These are phyloP conservation scores for Agriopis leucophaearia DNA, from an alignment of 2,888 invertebrate genomes.

Conservation along the genomic window DNA sequence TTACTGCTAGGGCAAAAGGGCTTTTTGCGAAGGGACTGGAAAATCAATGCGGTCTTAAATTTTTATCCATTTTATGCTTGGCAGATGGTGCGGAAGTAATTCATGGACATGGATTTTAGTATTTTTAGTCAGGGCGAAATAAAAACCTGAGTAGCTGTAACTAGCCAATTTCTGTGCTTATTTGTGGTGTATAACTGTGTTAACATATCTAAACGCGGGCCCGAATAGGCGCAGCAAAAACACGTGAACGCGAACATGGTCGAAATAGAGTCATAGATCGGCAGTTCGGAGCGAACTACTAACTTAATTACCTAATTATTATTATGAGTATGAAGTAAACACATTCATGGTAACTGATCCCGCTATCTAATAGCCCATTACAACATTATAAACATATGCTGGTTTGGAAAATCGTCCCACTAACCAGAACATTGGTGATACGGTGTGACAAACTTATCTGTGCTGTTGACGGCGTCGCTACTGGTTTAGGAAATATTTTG, in stretches of 20 bases:
- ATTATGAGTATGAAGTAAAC: background rate
- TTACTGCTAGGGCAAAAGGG: slow-evolving; percentile 38
- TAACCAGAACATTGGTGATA: slow-evolving; percentile 3
- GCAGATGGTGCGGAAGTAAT: background rate
- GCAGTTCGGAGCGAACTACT: too few species aligned
- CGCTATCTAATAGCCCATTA: background rate
- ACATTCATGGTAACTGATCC: background rate
- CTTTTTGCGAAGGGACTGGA: slow-evolving; percentile 22
- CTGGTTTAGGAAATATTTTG: too few species aligned
- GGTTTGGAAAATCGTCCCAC: background rate
- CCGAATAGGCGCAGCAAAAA: too few species aligned
- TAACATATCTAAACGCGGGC: too few species aligned
- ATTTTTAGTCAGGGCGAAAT: background rate
- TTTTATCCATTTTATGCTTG: slow-evolving; percentile 3
- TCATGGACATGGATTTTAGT: background rate
- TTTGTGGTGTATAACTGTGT: too few species aligned
- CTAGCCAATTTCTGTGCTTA: too few species aligned
- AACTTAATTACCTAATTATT: background rate
- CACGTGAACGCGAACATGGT: too few species aligned
- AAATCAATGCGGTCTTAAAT: slow-evolving; percentile 28
- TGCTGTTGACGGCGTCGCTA: background rate
- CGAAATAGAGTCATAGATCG: too few species aligned
- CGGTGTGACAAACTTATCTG: background rate
- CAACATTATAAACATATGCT: background rate
- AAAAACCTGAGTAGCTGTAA: too few species aligned